A percentile compares a stretch with the other conserved stretches of the same genome.
These are phyloP conservation scores for Propsilocerus akamusi DNA, from an alignment of 1,140 invertebrate genomes.

Conservation along the genomic window DNA sequence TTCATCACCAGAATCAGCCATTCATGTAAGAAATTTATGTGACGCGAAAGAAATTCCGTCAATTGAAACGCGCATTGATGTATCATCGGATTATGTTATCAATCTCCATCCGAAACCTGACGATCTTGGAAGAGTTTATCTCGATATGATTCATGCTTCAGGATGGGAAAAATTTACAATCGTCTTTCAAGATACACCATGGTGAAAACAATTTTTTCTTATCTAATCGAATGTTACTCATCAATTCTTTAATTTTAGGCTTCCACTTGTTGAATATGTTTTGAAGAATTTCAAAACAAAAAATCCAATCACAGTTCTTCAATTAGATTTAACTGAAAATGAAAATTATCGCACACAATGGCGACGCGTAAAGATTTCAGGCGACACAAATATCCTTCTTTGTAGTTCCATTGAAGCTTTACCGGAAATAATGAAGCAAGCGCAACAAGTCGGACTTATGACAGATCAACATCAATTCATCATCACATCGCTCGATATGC, in stretches of 20 bases:
- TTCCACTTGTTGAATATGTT: conserved; percentile 55
- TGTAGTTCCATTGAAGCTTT: conserved; percentile 52
- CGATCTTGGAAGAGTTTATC: conserved; percentile 47
- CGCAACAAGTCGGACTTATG: conserved; percentile 76
- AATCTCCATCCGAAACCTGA: conserved; percentile 70
- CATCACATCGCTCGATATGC: conserved; percentile 62
- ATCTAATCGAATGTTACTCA: too few species aligned
- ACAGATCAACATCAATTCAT: conserved; percentile 55
- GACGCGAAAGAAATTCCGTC: conserved; percentile 78
- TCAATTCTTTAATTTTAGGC: too few species aligned
- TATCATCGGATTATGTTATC: conserved; percentile 35
- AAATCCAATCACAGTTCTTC: conserved; percentile 33
- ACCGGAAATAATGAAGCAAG: conserved; percentile 38
- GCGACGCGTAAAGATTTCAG: conserved; percentile 30
- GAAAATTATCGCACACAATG: conserved; percentile 25
- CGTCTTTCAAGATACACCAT: conserved; percentile 46
- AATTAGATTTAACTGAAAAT: conserved; percentile 27
- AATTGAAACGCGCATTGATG: conserved; percentile 51
- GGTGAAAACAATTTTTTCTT: not conserved
- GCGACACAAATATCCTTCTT: conserved; percentile 54
- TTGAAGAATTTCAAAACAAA: conserved; percentile 46
- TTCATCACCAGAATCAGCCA: conserved; percentile 36
- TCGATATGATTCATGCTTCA: conserved; percentile 50
- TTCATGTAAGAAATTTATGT: conserved; percentile 69
- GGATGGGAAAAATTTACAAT: conserved; percentile 75